phyloP scores from a whole-genome alignment of 1,140 invertebrate species.

The Neelides sp. region DNA sequence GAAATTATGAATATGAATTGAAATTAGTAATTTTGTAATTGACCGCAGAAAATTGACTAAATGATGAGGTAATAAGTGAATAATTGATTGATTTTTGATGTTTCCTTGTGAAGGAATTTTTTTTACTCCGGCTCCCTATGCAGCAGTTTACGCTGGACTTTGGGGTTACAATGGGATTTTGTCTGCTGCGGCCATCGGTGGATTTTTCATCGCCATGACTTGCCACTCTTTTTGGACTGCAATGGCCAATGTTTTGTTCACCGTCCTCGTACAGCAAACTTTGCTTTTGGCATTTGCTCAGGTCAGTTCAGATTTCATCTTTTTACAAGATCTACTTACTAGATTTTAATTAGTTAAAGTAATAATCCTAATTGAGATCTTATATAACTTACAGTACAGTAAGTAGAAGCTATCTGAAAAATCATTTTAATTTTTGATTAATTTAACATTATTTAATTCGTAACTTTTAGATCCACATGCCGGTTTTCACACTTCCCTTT shows the following conservation, averaged over 20 bases:
- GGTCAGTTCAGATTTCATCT: constrained; percentile 11
- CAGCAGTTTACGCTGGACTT: constrained; percentile 35
- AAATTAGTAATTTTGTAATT: background rate
- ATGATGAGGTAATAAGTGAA: background rate
- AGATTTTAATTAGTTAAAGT: too few relatives aligned
- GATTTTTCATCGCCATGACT: constrained; percentile 37
- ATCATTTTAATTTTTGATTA: too few relatives aligned
- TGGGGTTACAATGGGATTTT: constrained; percentile 40
- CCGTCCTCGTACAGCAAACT: constrained; percentile 35
- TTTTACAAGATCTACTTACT: background rate
- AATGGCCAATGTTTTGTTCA: constrained; percentile 35
- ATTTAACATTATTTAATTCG: too few relatives aligned
- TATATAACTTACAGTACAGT: background rate
- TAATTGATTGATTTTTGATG: background rate
- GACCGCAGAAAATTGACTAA: too few relatives aligned
- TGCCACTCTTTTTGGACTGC: constrained; percentile 35
- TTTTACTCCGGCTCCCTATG: constrained; percentile 29
- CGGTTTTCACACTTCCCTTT: constrained; percentile 37
- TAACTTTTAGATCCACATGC: too few relatives aligned
- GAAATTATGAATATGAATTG: background rate
- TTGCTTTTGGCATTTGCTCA: constrained; percentile 13
- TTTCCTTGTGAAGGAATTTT: constrained; percentile 2
- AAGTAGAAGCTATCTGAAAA: too few relatives aligned
- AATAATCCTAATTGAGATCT: too few relatives aligned
- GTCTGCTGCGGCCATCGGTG: constrained; percentile 36